phyloP scores from a whole-genome alignment of 2,888 invertebrate species.

The Gandaritis pyraliata region DNA sequence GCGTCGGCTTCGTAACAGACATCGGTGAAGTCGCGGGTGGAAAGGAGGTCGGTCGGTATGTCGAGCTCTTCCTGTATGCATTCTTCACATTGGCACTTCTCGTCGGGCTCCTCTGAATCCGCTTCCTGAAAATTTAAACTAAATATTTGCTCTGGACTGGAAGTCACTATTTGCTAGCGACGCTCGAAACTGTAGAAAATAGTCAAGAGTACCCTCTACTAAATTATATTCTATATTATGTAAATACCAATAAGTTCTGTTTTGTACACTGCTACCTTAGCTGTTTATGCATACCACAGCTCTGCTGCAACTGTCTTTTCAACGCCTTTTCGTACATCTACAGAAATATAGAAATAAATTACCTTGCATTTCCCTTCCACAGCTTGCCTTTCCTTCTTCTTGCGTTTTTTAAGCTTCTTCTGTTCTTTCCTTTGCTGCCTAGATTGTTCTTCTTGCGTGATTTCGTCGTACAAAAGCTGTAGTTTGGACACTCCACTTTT shows the following conservation, averaged over 20 bases:
- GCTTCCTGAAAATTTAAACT: constrained; percentile 59
- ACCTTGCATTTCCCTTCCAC: constrained; percentile 77
- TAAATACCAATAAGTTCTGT: too few species aligned
- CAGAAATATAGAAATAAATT: constrained; percentile 2
- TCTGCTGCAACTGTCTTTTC: too few species aligned
- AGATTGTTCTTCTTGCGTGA: constrained; percentile 93
- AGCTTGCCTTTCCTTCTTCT: constrained; percentile 87
- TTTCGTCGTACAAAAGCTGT: constrained; percentile 94
- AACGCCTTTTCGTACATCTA: too few species aligned
- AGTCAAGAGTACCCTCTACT: too few species aligned
- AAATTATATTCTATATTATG: too few species aligned
- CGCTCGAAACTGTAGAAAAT: too few species aligned
- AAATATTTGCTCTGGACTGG: too few species aligned
- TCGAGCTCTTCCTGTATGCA: constrained; percentile 74
- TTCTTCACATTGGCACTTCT: constrained; percentile 80
- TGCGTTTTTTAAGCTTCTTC: constrained; percentile 90
- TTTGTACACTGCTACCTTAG: too few species aligned
- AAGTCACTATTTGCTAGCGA: too few species aligned
- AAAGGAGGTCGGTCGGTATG: constrained; percentile 72
- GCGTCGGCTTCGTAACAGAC: constrained; percentile 62
- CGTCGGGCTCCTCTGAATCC: constrained; percentile 79
- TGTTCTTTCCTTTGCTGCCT: constrained; percentile 94
- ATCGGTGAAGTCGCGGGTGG: constrained; percentile 65
- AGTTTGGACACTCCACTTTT: constrained; percentile 95
- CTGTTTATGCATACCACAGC: too few species aligned